Conservation (phyloP, 1,140 invertebrate species). For the Brachionus manjavacas region DNA sequence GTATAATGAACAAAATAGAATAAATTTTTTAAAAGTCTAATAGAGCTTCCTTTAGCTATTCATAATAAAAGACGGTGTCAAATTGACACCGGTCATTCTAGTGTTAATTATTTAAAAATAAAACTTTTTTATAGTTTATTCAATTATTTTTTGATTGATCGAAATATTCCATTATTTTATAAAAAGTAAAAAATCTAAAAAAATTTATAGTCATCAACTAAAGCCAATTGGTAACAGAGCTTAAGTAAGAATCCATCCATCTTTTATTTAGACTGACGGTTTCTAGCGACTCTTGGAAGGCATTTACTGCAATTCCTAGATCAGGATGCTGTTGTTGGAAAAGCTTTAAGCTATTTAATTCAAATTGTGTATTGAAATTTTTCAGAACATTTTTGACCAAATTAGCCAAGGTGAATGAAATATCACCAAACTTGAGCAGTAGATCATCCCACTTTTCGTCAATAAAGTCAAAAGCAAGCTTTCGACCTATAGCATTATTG, state of each 20-base stretch:
- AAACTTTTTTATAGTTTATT: too few species aligned
- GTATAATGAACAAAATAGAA: too few species aligned
- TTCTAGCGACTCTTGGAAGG: conserved; percentile 8
- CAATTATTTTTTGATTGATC: too few species aligned
- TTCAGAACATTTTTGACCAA: not conserved
- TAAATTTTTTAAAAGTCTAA: too few species aligned
- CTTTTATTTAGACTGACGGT: not conserved
- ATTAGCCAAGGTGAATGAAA: conserved; percentile 37
- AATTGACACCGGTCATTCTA: too few species aligned
- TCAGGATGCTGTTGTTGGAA: conserved; percentile 4
- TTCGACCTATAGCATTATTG: not conserved
- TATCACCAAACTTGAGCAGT: not conserved
- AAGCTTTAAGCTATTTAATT: not conserved
- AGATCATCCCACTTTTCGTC: conserved; percentile 41
- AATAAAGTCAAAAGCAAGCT: conserved; percentile 22
- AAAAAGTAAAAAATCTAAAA: not conserved
- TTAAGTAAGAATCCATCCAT: conserved; percentile 22
- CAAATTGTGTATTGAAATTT: conserved; percentile 13
- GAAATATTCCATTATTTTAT: too few species aligned
- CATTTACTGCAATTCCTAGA: not conserved
- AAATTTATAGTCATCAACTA: not conserved
- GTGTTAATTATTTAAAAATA: too few species aligned
- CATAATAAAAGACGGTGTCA: too few species aligned
- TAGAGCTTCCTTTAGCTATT: too few species aligned
- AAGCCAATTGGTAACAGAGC: not conserved